Evolutionary conservation across 2,888 invertebrate species (phyloP), one percentile per base, ranked within the genome.

Genomic region (Cremastinae sp.): DNA sequence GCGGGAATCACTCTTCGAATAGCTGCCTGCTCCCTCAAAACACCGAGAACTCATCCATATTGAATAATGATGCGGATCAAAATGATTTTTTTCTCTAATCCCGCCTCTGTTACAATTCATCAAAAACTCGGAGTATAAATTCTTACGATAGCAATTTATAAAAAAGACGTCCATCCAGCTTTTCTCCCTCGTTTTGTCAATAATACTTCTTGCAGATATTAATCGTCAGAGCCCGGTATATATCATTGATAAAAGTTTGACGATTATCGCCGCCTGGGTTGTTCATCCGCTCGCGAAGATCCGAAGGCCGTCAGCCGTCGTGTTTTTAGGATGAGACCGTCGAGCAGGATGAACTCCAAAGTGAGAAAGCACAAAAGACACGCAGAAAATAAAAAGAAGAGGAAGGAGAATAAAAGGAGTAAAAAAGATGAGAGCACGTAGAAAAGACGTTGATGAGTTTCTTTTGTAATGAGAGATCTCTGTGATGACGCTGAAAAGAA

Each of bases 51-150:
- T 49, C 28, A n/a, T n/a, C n/a, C n/a, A n/a, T 64, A 53, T 69
- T 76, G 64, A 76, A 76, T 72, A 76, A 76, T 73, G 53, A 69
- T 69, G n/a, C n/a, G 28, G 51, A 20, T 45, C 51, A 34, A 20
- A 34, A 4, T 70, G 0, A 59, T 64, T 49, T 72, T n/a, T n/a
- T 62, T 58, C 38, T 68, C 51, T 38, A 65, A 28, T 43, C 9
- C 12, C 28, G 7, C 34, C n/a, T n/a, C n/a, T 8, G 16, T 7
- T 66, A 9, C 34, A 34, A 54, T 66, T 51, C 22, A 64, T 64
- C 51, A 64, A 8, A 56, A 51, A 56, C 43, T 22, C 45, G 14
- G 9, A 16, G 34, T n/a, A n/a, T n/a, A n/a, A n/a, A 12, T 34
- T 16, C 34, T 16, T 34, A 54, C 45, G n/a, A 10, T 10, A 34